Evolutionary conservation across 2,888 invertebrate species (phyloP).

Genomic region (Esperia sulphurella): DNA sequence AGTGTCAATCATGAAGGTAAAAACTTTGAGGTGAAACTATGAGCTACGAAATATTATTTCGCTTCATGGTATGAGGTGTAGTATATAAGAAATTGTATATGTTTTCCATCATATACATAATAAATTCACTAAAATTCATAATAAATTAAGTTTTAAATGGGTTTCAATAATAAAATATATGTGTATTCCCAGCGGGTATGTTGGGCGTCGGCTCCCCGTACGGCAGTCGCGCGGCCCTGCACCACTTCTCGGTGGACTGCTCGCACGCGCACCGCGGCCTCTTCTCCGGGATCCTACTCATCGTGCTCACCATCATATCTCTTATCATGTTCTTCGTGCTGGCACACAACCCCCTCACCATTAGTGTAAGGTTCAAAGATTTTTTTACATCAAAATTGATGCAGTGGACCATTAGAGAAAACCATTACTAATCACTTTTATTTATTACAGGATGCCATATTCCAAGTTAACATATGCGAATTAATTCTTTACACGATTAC

Average conservation of each 20-base stretch:
- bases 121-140: too few species aligned
- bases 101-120: too few species aligned
- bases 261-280: slow-evolving; percentile 90
- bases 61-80: too few species aligned
- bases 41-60: too few species aligned
- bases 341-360: slow-evolving; percentile 81
- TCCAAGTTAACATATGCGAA: slow-evolving; percentile 88
- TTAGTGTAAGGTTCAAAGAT: slow-evolving; percentile 56
- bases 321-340: slow-evolving; percentile 95
- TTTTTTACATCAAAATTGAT: too few species aligned
- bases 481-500: slow-evolving; percentile 85
- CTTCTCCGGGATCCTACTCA: slow-evolving; percentile 85
- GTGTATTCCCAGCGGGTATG: slow-evolving; percentile 70
- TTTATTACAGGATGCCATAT: slow-evolving; percentile 78
- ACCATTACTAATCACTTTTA: slow-evolving; percentile 8
- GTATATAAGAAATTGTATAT: too few species aligned
- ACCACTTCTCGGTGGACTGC: slow-evolving; percentile 90
- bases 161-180: background rate
- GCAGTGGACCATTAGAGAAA: too few species aligned
- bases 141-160: background rate
- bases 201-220: slow-evolving; percentile 65
- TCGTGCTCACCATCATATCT: slow-evolving; percentile 91
- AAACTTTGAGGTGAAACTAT: too few species aligned
- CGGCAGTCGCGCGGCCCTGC: slow-evolving; percentile 67
- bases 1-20: too few species aligned